These are phyloP conservation scores for Nyctibius bracteatus DNA, from an alignment of 2,113 vertebrate genomes.

Conservation along the genomic window DNA sequence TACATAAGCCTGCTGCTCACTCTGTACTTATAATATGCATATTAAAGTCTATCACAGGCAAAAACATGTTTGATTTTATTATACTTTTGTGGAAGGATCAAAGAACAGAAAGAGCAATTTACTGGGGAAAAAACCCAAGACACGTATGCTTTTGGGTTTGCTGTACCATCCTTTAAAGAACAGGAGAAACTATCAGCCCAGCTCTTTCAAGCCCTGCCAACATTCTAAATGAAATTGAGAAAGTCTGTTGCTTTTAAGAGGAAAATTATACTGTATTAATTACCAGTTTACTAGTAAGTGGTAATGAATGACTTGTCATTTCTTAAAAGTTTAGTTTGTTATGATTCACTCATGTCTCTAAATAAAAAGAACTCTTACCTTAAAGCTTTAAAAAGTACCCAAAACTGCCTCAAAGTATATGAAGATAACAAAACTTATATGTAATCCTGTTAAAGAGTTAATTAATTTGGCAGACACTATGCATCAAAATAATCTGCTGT, in stretches of 20 bases:
- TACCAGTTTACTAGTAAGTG: not conserved
- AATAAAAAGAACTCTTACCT: not conserved
- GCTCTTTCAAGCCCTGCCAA: not conserved
- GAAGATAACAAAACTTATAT: not conserved
- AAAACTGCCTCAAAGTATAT: not conserved
- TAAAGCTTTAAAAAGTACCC: not conserved
- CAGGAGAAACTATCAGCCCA: not conserved
- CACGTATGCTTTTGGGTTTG: not conserved
- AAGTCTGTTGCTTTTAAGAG: not conserved
- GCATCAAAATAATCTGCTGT: not conserved
- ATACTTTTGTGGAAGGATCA: not conserved
- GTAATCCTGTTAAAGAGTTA: not conserved
- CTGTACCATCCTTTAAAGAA: not conserved
- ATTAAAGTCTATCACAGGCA: slow-evolving; percentile 55
- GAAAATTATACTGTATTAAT: not conserved
- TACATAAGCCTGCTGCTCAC: not conserved
- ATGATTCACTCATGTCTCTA: not conserved
- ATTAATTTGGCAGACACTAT: not conserved
- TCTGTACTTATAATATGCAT: not conserved
- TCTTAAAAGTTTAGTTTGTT: not conserved
- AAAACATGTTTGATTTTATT: not conserved
- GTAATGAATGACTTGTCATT: not conserved
- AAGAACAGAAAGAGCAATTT: not conserved
- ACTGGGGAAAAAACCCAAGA: not conserved
- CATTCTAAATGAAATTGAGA: not conserved